Base-by-base conservation (phyloP, 2,888 invertebrate species). In the Nycteola revayana region DNA sequence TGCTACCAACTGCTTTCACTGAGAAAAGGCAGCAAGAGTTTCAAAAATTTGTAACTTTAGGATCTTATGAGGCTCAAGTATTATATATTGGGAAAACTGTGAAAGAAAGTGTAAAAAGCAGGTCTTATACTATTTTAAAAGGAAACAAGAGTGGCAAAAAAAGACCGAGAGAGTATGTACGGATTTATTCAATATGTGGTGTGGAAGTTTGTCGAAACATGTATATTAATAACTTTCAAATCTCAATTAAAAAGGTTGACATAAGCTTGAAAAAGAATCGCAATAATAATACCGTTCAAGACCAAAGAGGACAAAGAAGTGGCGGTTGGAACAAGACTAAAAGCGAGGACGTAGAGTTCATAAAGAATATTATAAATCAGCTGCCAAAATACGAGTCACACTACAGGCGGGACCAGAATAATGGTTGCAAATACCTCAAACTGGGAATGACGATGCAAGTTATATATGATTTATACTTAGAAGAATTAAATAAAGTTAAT, bases 1-100 rank as follows among this genome's bases (percentile, higher is more conserved):
- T 30, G 29, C 11, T 18, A 11, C 11, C 22, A n/a, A 2, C 9
- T 30, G 9, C 9, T 30, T 22, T 9, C 26, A 10, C 8, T 10
- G 41, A 49, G 26, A 46, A 38, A 31, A 32, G 43, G 23, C 24
- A 39, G 31, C 23, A 41, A 34, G 45, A 49, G 34, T 49, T 46
- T 27, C 17, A 41, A 21, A 43, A 35, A 28, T 49, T 32, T 36
- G 29, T 46, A 7, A 30, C 17, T 11, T 33, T 49, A n/a, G 43
- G 41, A 9, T 36, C 39, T 8, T 49, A 46, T 30, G 39, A 42
- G 23, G 34, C 49, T 23, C 42, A 43, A 28, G 14, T 38, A 35
- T 29, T 45, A 24, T 45, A 32, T 31, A 45, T 49, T 20, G 36
- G 22, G 17, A 36, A 36, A 7, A 25, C 14, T 25, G 41, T 49